phyloP scores from a whole-genome alignment of 2,797 vertebrate genomes.

The Parauchenoglanis punctatus region DNA sequence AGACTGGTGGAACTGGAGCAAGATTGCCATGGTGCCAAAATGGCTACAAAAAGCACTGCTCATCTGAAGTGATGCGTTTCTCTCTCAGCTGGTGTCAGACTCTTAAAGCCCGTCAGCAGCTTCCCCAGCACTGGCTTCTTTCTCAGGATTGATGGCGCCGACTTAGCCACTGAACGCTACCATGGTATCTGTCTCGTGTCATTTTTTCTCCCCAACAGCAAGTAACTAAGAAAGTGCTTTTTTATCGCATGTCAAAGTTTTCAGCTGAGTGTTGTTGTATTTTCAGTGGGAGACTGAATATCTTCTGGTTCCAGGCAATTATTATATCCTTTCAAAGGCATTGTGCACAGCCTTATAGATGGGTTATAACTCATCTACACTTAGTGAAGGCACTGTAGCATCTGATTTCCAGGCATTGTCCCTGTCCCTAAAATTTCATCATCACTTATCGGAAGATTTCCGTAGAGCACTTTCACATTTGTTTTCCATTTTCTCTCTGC shows the following conservation, averaged over 20 bases:
- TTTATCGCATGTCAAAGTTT: slow-evolving; percentile 23
- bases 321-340: background rate
- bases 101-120: slow-evolving; percentile 37
- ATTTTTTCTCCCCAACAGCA: slow-evolving; percentile 44
- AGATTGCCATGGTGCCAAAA: slow-evolving; percentile 27
- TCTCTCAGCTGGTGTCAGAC: slow-evolving; percentile 52
- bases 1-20: slow-evolving; percentile 31
- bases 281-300: background rate
- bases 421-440: slow-evolving; percentile 32
- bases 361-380: background rate
- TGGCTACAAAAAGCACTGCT: slow-evolving; percentile 37
- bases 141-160: slow-evolving; percentile 54
- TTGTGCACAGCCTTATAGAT: background rate
- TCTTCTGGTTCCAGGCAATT: background rate
- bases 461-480: slow-evolving; percentile 49
- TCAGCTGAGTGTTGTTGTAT: background rate
- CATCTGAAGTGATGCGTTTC: slow-evolving; percentile 53
- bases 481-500: slow-evolving; percentile 50
- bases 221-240: slow-evolving; percentile 44
- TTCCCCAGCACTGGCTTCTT: slow-evolving; percentile 45
- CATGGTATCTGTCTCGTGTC: slow-evolving; percentile 53
- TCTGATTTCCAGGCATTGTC: slow-evolving; percentile 2
- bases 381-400: slow-evolving; percentile 4
- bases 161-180: slow-evolving; percentile 48
- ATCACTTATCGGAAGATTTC: slow-evolving; percentile 34